These are phyloP conservation scores for Pseudoips prasinana DNA, from an alignment of 2,888 invertebrate species.

Conservation along the genomic window DNA sequence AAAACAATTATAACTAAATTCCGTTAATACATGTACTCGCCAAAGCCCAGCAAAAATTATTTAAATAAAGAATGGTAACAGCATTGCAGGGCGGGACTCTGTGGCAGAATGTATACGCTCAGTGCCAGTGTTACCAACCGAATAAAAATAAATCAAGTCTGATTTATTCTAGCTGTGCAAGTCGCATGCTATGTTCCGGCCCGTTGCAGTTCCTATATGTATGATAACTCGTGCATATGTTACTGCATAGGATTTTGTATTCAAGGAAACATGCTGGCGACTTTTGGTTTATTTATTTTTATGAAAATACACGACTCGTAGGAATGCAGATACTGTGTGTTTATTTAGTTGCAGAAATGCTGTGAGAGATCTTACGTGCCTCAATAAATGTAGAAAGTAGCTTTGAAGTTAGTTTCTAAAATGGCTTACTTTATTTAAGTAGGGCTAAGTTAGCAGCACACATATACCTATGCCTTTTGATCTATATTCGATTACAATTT, in stretches of 20 bases:
- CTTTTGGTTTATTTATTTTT: slow-evolving; percentile 24
- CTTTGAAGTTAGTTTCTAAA: no score
- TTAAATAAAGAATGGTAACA: slow-evolving; percentile 58
- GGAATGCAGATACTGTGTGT: not conserved
- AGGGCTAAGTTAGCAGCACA: no score
- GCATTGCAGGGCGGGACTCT: slow-evolving; percentile 43
- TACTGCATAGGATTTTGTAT: slow-evolving; percentile 41
- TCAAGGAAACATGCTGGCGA: slow-evolving; percentile 26
- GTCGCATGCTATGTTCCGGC: slow-evolving; percentile 52
- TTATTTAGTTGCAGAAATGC: not conserved
- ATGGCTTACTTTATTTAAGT: no score
- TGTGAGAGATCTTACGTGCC: no score
- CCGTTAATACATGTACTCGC: slow-evolving; percentile 28
- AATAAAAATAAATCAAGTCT: slow-evolving; percentile 79
- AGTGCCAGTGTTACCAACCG: slow-evolving; percentile 60
- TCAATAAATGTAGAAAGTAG: no score
- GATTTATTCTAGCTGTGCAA: slow-evolving; percentile 67
- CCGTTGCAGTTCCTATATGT: slow-evolving; percentile 48
- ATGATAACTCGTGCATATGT: slow-evolving; percentile 45
- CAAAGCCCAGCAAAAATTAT: slow-evolving; percentile 50
- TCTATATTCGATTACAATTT: no score
- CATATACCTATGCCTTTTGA: no score
- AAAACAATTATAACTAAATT: slow-evolving; percentile 29
- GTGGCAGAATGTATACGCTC: slow-evolving; percentile 33
- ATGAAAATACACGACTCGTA: slow-evolving; percentile 1